These are phyloP conservation scores for Hermetia illucens DNA, from an alignment of 1,140 invertebrate genomes.

Conservation along the genomic window DNA sequence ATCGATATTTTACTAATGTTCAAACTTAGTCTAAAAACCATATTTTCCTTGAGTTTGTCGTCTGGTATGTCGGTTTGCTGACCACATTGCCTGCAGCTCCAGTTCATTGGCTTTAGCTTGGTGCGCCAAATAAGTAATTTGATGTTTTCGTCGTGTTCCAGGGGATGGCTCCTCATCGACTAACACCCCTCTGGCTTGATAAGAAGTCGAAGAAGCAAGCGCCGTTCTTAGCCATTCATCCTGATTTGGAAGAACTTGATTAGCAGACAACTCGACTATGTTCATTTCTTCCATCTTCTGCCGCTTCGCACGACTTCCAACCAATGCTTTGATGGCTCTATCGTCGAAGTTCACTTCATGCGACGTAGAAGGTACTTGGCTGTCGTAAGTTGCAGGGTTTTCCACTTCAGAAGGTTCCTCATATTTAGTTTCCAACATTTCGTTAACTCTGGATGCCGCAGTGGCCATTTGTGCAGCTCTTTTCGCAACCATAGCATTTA, in stretches of 20 bases:
- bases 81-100: slow-evolving; percentile 88
- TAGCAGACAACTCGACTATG: slow-evolving; percentile 72
- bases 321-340: slow-evolving; percentile 22
- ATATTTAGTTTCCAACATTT: slow-evolving; percentile 13
- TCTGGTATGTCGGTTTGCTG: slow-evolving; percentile 66
- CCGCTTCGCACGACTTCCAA: slow-evolving; percentile 28
- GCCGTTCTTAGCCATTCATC: slow-evolving; percentile 69
- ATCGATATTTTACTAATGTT: not conserved
- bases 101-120: slow-evolving; percentile 89
- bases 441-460: slow-evolving; percentile 7
- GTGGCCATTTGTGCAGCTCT: slow-evolving; percentile 8
- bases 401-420: slow-evolving; percentile 8
- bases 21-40: slow-evolving; percentile 48
- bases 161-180: slow-evolving; percentile 41
- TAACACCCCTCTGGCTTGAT: slow-evolving; percentile 22
- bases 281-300: slow-evolving; percentile 37
- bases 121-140: slow-evolving; percentile 90
- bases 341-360: slow-evolving; percentile 5
- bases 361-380: no score
- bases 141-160: slow-evolving; percentile 74
- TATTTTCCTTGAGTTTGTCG: slow-evolving; percentile 80
- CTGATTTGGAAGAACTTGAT: slow-evolving; percentile 64
- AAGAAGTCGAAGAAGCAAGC: slow-evolving; percentile 55
- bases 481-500: slow-evolving; percentile 22
- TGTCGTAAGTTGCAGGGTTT: slow-evolving; percentile 2